phyloP scores from a whole-genome alignment of 2,888 invertebrate species.

The Troides helena region DNA sequence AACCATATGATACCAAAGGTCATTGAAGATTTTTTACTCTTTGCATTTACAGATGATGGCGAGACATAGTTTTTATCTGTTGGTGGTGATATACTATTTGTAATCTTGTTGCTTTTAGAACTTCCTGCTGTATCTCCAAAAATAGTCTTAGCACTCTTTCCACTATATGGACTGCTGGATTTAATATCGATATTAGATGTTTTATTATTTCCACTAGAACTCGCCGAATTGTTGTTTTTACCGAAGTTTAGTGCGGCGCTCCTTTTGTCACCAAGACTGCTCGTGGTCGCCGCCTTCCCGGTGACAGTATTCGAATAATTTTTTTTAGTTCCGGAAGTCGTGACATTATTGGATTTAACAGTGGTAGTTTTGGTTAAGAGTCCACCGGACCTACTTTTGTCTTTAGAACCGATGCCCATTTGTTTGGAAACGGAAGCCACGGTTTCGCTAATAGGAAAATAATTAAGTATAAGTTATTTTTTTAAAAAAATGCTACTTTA shows the following conservation, averaged over 20 bases:
- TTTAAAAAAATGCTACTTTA: neutral
- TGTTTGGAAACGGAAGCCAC: conserved; percentile 62
- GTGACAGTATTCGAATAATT: conserved; percentile 30
- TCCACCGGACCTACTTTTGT: conserved; percentile 52
- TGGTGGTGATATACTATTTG: conserved; percentile 4
- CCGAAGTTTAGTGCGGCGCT: conserved; percentile 19
- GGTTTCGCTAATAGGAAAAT: conserved; percentile 24
- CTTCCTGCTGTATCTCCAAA: conserved; percentile 18
- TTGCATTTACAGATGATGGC: conserved; percentile 45
- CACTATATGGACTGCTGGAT: conserved; percentile 1
- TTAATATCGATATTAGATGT: conserved; percentile 17
- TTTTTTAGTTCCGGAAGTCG: conserved; percentile 19
- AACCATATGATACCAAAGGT: conserved; percentile 69
- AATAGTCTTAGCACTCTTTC: conserved; percentile 7
- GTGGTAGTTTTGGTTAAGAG: conserved; percentile 36
- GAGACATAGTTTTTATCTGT: conserved; percentile 46
- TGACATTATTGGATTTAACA: conserved; percentile 30
- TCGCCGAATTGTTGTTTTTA: conserved; percentile 21
- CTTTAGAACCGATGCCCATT: conserved; percentile 45
- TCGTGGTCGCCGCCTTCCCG: conserved; percentile 28
- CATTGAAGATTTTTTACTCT: conserved; percentile 49
- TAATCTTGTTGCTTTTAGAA: conserved; percentile 16
- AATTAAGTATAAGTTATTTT: neutral
- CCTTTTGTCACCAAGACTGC: conserved; percentile 35
- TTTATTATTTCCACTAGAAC: conserved; percentile 18